Percentiles rank a stretch among this genome's conserved stretches.
These are phyloP conservation scores for Carduelis carduelis DNA, from an alignment of 2,797 vertebrate genomes.

Conservation along the genomic window DNA sequence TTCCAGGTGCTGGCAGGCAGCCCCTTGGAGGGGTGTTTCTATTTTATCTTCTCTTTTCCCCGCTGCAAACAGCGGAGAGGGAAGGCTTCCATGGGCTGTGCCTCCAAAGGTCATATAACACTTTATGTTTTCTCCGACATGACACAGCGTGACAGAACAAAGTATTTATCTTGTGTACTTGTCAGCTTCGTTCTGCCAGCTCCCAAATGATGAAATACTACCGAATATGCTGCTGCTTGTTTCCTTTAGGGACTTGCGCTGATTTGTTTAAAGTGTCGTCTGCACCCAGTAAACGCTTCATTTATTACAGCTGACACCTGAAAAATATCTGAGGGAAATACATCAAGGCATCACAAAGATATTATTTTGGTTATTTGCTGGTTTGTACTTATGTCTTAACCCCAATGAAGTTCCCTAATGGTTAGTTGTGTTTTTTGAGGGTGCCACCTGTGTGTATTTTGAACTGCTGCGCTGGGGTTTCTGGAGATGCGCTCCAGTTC, in stretches of 20 bases:
- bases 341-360: background rate
- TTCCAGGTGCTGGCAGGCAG: background rate
- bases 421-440: background rate
- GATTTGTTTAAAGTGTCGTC: constrained; percentile 70
- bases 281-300: constrained; percentile 68
- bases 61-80: background rate
- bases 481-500: background rate
- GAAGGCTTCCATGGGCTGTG: constrained; percentile 5
- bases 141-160: constrained; percentile 73
- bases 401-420: background rate
- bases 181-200: constrained; percentile 70
- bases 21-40: background rate
- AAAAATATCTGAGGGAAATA: constrained; percentile 36
- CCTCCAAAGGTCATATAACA: constrained; percentile 69
- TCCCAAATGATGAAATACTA: constrained; percentile 70
- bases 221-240: constrained; percentile 57
- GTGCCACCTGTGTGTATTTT: background rate
- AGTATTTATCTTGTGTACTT: constrained; percentile 75
- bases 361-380: constrained; percentile 9
- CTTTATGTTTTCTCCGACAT: constrained; percentile 64
- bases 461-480: background rate
- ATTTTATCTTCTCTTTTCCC: background rate
- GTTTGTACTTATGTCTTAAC: constrained; percentile 15
- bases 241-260: constrained; percentile 56
- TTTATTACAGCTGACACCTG: constrained; percentile 69